Evolutionary conservation across 2,113 vertebrate species (phyloP), one percentile per base, ranked within the genome.

Genomic region (Ciconia boyciana): DNA sequence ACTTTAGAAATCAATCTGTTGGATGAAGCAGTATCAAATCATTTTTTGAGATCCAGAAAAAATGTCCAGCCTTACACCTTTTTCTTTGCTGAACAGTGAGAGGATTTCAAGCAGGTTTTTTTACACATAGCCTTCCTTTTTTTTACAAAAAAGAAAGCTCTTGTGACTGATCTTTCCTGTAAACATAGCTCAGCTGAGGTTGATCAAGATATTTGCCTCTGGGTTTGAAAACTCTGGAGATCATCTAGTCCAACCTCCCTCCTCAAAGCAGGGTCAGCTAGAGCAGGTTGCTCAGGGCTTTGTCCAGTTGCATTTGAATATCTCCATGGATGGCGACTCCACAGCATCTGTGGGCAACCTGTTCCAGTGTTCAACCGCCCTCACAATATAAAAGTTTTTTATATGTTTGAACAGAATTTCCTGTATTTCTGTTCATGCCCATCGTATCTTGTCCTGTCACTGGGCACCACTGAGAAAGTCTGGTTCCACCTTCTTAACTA

Each of bases 1-100:
- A 75, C 83, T 90, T 97, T 96, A 95, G 95, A 93, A 95, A 98
- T 96, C 89, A 96, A 81, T 97, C 88, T 96, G n/a, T 68, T 93
- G 80, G 69, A 81, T 96, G 91, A 95, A 97, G 93, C 83, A 72
- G 89, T 85, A 96, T 80, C 94, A 86, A 81, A 65, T 89, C 28
- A 79, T 78, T 87, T 94, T 92, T 82, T 97, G 91, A 97, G 89
- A 83, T 81, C 43, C 82, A 90, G 89, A 89, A 93, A 96, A 95
- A 95, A 77, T 60, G 41, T 94, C 62, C 52, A 82, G 10, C 74
- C 64, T 87, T 93, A 58, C 32, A 57, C 44, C n/a, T 78, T 91
- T 91, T 92, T 81, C 64, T 70, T 96, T 95, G 52, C 58, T 68
- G 72, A 92, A 82, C 36, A 61, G 66, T 60, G 28, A 81, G 44